Evolutionary conservation across 2,888 invertebrate genomes (phyloP), one percentile per base, ranked within the genome.

Genomic region (Ypsolopha sequella): DNA sequence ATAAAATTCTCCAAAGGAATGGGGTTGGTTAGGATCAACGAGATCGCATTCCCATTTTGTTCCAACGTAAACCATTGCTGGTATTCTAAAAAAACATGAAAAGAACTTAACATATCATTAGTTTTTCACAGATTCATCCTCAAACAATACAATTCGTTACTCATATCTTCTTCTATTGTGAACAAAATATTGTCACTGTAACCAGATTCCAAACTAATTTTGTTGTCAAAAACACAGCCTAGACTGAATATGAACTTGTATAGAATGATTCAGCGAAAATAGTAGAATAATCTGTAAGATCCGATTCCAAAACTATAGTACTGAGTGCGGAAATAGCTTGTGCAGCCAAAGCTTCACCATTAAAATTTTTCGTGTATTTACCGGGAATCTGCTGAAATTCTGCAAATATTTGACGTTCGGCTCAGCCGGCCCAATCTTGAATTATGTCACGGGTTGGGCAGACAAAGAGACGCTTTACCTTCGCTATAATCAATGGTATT

Each of bases 111-210:
- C 4, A 24, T 24, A 24, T 2, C 24, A 24, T 24, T 24, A 3
- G 24, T 24, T 4, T 2, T 4, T 24, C 4, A 24, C 24, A 24
- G 24, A 4, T 2, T 24, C 24, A 24, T 24, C 24, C 4, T 24
- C 24, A 24, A 11, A 38, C 1, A 6, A 36, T 36, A 36, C 4
- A 33, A 41, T 4, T 49, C 33, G 39, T 13, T 24, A 39, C 11
- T 24, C 35, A 50, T 51, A 69, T 70, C 67, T 60, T 68, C 70
- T 50, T 60, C 59, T 0, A 72, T 56, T 6, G n/a, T 41, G 48
- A 67, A 69, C 14, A 47, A 36, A 1, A 70, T 63, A 9, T 41
- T 53, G 1, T 54, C 53, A 36, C 66, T 62, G 48, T 60, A 65
- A 9, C 67, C 70, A 41, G 58, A 34, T 2, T 53, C 36, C 6